Conservation (phyloP, 2,113 vertebrate species). For the Scophthalmus maximus region DNA sequence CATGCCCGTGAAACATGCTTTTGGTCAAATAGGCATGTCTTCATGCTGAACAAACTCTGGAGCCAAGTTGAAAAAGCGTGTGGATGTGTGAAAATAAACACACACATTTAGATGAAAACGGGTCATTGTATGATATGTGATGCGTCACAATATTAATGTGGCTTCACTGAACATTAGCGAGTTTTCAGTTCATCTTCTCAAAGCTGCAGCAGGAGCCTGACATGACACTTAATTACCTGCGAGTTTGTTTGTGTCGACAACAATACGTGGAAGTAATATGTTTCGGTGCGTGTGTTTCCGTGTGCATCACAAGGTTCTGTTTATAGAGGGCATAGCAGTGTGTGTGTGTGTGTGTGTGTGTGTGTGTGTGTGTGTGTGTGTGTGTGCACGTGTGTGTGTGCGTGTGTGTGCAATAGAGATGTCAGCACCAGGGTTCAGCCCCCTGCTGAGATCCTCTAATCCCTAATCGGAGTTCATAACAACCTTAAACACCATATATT, state of each 20-base stretch:
- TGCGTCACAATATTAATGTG: neutral
- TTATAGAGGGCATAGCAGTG: no score
- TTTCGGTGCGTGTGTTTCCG: slow-evolving; percentile 2
- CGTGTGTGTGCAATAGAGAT: slow-evolving; percentile 52
- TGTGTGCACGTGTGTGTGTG: slow-evolving; percentile 2
- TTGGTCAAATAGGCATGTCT: slow-evolving; percentile 32
- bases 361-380: slow-evolving; percentile 14
- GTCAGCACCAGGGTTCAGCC: slow-evolving; percentile 43
- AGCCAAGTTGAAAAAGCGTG: no score
- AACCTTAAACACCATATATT: slow-evolving; percentile 37
- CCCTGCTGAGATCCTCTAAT: slow-evolving; percentile 54
- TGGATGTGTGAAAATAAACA: no score
- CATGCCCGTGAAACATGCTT: slow-evolving; percentile 56
- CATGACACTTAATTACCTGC: neutral
- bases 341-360: slow-evolving; percentile 14
- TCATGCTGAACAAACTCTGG: slow-evolving; percentile 46
- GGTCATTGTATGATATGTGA: neutral
- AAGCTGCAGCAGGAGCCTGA: no score
- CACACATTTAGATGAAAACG: neutral
- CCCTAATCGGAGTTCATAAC: slow-evolving; percentile 52
- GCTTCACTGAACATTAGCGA: neutral
- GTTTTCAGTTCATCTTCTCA: neutral
- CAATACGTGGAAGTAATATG: slow-evolving; percentile 16
- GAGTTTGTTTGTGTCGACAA: neutral
- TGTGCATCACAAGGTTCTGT: no score